Evolutionary conservation across 2,113 vertebrate species (phyloP), one percentile per base, ranked within the genome.

Genomic region (Trochalopteron elliotii): DNA sequence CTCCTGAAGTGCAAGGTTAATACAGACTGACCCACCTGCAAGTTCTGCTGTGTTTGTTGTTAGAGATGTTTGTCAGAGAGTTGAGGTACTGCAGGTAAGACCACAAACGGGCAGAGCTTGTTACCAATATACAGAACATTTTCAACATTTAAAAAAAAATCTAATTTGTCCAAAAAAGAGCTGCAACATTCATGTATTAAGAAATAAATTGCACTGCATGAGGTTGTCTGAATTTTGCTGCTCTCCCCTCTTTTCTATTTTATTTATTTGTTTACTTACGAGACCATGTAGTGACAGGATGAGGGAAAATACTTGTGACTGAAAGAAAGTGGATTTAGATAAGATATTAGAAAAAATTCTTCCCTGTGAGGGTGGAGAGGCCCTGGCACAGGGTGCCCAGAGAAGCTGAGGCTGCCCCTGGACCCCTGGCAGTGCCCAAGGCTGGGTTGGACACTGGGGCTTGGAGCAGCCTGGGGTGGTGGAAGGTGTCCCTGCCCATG

Each of bases 291-390:
- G 39, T 10, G 39, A 23, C 10, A 28, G 33, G 22, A 39, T 39
- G 28, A 28, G 33, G 45, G 33, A 28, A 61, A 61, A 61, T 60
- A 11, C 2, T 69, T 19, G 8, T 31, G 16, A 12, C 9, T 61
- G 45, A 22, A 15, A 59, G 31, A 19, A 5, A 18, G 31, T 0
- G 1, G 27, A 9, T 53, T 78, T 39, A 22, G 33, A 16, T 45
- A 0, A 20, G 23, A 13, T 45, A 12, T 28, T 45, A 33, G 3
- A 19, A 33, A 50, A 31, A 52, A 8, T 23, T 6, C 3, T 37
- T 53, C 1, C 1, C 7, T 28, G 6, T 2, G 27, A 61, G 45
- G 22, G 12, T 8, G 52, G 6, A 0, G 0, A 35, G 40, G 25
- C 17, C 37, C 53, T 86, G 61, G n/a, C 23, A n/a, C 40, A 74